Percentiles rank a stretch among this genome's conserved stretches.
Conservation (phyloP, 2,113 vertebrate genomes). For the Acanthisitta chloris region DNA sequence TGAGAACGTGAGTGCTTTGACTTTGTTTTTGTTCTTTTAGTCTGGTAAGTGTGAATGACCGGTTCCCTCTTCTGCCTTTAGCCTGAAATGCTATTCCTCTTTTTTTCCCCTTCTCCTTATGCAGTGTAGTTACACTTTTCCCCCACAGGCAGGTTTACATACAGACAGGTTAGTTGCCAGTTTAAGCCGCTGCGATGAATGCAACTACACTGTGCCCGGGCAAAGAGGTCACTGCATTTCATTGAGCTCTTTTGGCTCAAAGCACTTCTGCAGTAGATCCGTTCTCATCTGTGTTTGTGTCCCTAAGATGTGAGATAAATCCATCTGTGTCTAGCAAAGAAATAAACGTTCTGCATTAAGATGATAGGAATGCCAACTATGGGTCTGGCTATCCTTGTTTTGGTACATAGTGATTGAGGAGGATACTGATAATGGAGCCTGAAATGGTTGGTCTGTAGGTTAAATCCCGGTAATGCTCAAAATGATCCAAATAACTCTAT, state of each 20-base stretch:
- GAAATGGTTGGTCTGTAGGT: neutral
- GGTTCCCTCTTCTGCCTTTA: neutral
- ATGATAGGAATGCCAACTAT: fast-evolving
- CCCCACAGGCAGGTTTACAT: neutral
- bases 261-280: neutral
- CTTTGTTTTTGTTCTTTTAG: neutral
- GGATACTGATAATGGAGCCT: neutral
- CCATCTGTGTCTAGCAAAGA: neutral
- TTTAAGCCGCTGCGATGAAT: neutral
- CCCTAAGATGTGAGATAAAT: neutral
- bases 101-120: neutral
- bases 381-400: neutral
- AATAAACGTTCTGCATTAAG: neutral
- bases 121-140: neutral
- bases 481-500: neutral
- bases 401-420: neutral
- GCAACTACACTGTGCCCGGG: neutral
- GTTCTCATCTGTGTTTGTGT: neutral
- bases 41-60: neutral
- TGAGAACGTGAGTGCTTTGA: neutral
- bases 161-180: neutral
- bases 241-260: neutral
- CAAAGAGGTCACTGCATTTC: neutral
- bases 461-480: neutral
- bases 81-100: neutral